Evolutionary conservation across 2,888 invertebrate species (phyloP), one percentile per base, ranked within the genome.

Genomic region (Dyspetes luteomarginatus): DNA sequence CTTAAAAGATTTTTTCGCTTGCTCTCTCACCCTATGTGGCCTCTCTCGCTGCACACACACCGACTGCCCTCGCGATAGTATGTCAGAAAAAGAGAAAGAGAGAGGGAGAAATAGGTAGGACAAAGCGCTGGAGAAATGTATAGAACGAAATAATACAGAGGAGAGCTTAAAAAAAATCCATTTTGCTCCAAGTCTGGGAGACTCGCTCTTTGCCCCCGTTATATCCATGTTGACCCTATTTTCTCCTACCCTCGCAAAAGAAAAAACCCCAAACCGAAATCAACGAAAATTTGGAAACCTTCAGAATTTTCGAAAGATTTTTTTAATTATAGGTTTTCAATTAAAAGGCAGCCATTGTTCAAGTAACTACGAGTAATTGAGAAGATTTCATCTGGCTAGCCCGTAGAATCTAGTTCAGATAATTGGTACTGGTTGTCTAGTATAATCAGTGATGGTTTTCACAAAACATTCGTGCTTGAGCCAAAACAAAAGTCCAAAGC

Each of bases 1-100:
- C 84, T 85, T 85, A 83, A 88, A 85, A 86, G 86, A 87, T 85
- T 88, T 85, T n/a, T 83, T 85, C 82, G 75, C 75, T 75, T 22
- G 26, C 48, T 69, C 71, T 50, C 65, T 45, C 65, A 45, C 55
- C 73, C 62, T 41, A 28, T 56, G 71, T 26, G 60, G 58, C 69
- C 62, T 69, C 78, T 52, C 58, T 45, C 56, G 71, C 64, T 71
- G 55, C 19, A 17, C 19, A n/a, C 22, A 41, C 15, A 73, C 41
- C 55, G 15, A 22, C 26, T n/a, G 48, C 22, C 7, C 17, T 24
- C 43, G 12, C 36, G 36, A 36, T 36, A 36, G 36, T 12, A 12
- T 36, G 36, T 36, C 36, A 36, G 36, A 36, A 36, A 36, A 36
- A 36, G 36, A 9, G 36, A 36, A 19, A n/a, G 55, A 55, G 12